Evolutionary conservation across 1,140 invertebrate genomes (phyloP).

Genomic region (Hyposmocoma kahamanoa): DNA sequence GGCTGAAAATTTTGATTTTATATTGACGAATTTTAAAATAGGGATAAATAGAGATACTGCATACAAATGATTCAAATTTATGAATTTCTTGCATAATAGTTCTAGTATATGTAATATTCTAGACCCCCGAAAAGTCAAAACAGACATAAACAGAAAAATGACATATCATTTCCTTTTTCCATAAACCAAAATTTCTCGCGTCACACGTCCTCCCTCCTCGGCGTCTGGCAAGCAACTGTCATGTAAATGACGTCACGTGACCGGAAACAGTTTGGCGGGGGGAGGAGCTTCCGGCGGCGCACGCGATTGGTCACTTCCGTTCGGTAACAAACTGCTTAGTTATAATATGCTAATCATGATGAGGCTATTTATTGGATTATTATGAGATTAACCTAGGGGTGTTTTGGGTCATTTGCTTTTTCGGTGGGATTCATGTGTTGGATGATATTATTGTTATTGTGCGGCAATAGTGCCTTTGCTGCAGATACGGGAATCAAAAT

Average conservation of each 20-base stretch:
- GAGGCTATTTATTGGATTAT: slow-evolving; percentile 62
- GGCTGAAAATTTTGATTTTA: too few species aligned
- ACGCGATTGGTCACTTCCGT: slow-evolving; percentile 70
- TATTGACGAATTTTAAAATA: too few species aligned
- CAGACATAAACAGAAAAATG: slow-evolving; percentile 21
- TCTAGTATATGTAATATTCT: too few species aligned
- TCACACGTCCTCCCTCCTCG: slow-evolving; percentile 32
- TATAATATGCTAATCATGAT: slow-evolving; percentile 67
- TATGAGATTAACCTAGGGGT: slow-evolving; percentile 26
- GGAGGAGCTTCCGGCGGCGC: slow-evolving; percentile 55
- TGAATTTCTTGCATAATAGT: too few species aligned
- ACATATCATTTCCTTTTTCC: slow-evolving; percentile 41
- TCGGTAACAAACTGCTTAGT: slow-evolving; percentile 53
- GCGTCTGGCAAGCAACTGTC: slow-evolving; percentile 46
- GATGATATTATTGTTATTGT: too few species aligned
- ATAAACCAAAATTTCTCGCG: slow-evolving; percentile 36
- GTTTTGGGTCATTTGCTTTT: slow-evolving; percentile 6
- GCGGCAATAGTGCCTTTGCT: too few species aligned
- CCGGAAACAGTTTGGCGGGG: slow-evolving; percentile 60
- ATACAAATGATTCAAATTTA: too few species aligned
- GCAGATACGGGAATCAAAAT: too few species aligned
- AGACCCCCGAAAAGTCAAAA: too few species aligned
- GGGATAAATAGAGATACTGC: too few species aligned
- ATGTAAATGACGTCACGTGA: slow-evolving; percentile 71
- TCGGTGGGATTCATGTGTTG: neutral